A percentile compares a stretch with the other conserved stretches of the same genome.
Conservation (phyloP, 2,113 vertebrate genomes). For the Cynoglossus semilaevis region DNA sequence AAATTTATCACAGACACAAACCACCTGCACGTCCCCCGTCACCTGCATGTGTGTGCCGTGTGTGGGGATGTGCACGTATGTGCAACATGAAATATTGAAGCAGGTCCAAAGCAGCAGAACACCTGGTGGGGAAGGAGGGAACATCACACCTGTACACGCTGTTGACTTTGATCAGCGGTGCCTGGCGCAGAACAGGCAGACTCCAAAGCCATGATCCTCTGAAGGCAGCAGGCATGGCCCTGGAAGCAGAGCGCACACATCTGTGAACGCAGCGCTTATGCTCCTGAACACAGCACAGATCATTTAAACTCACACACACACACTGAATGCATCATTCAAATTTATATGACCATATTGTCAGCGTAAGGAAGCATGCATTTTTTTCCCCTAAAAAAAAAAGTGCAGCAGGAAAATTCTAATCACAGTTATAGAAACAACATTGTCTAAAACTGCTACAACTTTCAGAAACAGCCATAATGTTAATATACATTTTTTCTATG, state of each 20-base stretch:
- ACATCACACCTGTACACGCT: slow-evolving; percentile 16
- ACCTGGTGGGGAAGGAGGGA: slow-evolving; percentile 45
- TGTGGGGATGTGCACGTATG: slow-evolving; percentile 24
- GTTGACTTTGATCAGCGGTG: slow-evolving; percentile 49
- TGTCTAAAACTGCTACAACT: too few species aligned
- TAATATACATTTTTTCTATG: fast-evolving
- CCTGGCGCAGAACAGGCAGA: slow-evolving; percentile 26
- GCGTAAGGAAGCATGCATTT: too few species aligned
- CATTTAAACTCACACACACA: too few species aligned
- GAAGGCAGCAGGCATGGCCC: not conserved
- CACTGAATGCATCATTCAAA: too few species aligned
- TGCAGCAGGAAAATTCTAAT: too few species aligned
- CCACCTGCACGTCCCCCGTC: not conserved
- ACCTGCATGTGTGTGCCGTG: too few species aligned
- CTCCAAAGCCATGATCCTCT: slow-evolving; percentile 28
- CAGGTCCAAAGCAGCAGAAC: slow-evolving; percentile 51
- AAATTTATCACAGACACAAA: not conserved
- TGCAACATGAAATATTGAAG: slow-evolving; percentile 64
- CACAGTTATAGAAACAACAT: too few species aligned
- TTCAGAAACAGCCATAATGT: not conserved
- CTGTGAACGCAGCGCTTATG: too few species aligned
- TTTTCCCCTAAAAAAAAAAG: too few species aligned
- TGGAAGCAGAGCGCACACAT: too few species aligned
- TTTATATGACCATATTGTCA: too few species aligned
- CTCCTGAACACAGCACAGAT: too few species aligned